phyloP scores from a whole-genome alignment of 2,113 vertebrate species.

The Ornithorhynchus anatinus region DNA sequence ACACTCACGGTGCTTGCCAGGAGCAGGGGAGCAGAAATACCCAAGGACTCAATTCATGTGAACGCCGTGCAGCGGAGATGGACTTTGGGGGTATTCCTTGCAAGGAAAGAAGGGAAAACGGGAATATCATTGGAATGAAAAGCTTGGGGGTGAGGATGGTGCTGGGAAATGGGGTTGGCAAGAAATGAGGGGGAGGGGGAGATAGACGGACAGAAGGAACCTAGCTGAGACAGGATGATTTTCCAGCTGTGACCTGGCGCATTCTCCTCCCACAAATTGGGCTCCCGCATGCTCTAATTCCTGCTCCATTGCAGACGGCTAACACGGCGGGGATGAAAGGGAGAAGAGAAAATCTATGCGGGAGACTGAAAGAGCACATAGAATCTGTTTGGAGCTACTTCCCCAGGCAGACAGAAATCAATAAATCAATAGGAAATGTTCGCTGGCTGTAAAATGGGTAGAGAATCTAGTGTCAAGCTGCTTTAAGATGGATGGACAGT shows the following conservation, averaged over 20 bases:
- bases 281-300: constrained; percentile 89
- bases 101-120: not conserved
- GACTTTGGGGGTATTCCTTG: not conserved
- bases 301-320: constrained; percentile 77
- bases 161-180: not conserved
- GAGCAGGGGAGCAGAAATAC: too few relatives aligned
- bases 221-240: constrained; percentile 73
- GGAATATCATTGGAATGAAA: rapidly evolving
- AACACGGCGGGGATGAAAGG: constrained; percentile 79
- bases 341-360: constrained; percentile 86
- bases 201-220: constrained; percentile 26
- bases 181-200: constrained; percentile 9
- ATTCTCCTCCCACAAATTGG: constrained; percentile 78
- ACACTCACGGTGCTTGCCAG: too few relatives aligned
- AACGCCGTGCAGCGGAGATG: too few relatives aligned
- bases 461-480: constrained; percentile 87
- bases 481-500: constrained; percentile 90
- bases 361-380: constrained; percentile 80
- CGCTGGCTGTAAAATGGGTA: constrained; percentile 94
- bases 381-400: constrained; percentile 85
- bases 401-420: constrained; percentile 92
- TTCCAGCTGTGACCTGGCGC: constrained; percentile 44
- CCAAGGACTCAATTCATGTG: too few relatives aligned
- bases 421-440: constrained; percentile 98
- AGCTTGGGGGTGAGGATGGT: not conserved